Percentiles rank a stretch among this genome's conserved stretches.
phyloP scores from a whole-genome alignment of 2,888 invertebrate species.

The Schizaphis graminum region DNA sequence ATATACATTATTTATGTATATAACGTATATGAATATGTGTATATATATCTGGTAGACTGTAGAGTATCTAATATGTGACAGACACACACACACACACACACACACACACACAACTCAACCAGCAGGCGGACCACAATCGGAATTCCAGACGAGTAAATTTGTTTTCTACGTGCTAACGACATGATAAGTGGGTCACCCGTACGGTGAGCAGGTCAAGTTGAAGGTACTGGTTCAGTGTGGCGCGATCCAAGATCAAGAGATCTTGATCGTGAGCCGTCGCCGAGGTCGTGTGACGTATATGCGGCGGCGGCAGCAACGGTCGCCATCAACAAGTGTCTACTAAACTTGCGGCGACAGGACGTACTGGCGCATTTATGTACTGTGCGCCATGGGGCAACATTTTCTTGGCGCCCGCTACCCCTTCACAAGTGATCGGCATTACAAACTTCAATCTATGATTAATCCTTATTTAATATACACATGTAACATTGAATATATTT shows the following conservation, averaged over 20 bases:
- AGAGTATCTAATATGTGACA: not conserved
- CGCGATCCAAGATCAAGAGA: conserved; percentile 9
- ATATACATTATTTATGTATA: not conserved
- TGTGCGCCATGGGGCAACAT: not conserved
- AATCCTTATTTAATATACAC: not conserved
- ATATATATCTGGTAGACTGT: not conserved
- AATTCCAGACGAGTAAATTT: conserved; percentile 53
- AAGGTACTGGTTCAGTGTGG: conserved; percentile 47
- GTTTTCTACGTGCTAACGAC: conserved; percentile 38
- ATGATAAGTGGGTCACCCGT: conserved; percentile 50
- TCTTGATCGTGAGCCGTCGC: conserved; percentile 3
- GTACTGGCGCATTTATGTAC: not conserved
- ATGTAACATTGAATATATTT: not conserved
- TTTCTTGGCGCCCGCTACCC: not conserved
- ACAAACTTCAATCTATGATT: not conserved
- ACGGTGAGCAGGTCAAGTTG: conserved; percentile 56
- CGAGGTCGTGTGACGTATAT: conserved; percentile 19
- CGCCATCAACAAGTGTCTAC: conserved; percentile 10
- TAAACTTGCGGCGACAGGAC: not conserved
- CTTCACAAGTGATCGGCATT: not conserved
- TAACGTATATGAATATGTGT: not conserved
- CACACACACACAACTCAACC: not conserved
- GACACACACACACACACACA: not conserved
- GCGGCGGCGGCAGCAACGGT: not conserved
- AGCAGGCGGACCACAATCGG: conserved; percentile 41